Evolutionary conservation across 2,888 invertebrate species (phyloP).

Genomic region (Argyresthia albistria): DNA sequence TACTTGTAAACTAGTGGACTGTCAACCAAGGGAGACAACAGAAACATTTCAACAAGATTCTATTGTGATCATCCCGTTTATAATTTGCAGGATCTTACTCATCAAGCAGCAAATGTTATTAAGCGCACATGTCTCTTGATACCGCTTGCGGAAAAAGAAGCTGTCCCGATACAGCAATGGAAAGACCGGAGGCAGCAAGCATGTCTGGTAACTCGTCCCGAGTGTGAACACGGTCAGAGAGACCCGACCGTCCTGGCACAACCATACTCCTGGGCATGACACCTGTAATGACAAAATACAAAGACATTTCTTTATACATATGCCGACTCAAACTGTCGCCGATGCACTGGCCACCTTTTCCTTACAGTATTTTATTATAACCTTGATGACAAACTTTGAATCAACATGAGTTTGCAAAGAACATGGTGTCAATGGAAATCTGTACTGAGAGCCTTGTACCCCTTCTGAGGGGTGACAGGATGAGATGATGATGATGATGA

Average conservation of each 20-base stretch:
- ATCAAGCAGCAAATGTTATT: slow-evolving; percentile 58
- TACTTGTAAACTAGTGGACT: too few species aligned
- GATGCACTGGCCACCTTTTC: too few species aligned
- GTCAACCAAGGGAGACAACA: too few species aligned
- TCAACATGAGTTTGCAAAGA: not conserved
- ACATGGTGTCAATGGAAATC: too few species aligned
- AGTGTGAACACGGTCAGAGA: slow-evolving; percentile 79
- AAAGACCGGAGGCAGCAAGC: slow-evolving; percentile 76
- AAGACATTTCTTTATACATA: slow-evolving; percentile 1
- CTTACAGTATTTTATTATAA: not conserved
- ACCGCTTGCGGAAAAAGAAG: slow-evolving; percentile 74
- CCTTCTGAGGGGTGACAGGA: too few species aligned
- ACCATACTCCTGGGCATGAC: slow-evolving; percentile 89
- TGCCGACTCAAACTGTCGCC: too few species aligned
- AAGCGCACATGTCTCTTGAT: slow-evolving; percentile 47
- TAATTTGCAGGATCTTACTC: slow-evolving; percentile 30
- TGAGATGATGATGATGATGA: too few species aligned
- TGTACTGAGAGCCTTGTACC: too few species aligned
- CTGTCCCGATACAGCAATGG: slow-evolving; percentile 80
- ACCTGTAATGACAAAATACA: slow-evolving; percentile 56
- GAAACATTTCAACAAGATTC: too few species aligned
- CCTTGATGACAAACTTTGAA: not conserved
- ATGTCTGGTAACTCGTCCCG: slow-evolving; percentile 79
- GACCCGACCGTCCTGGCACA: slow-evolving; percentile 84
- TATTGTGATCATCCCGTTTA: not conserved